phyloP scores from a whole-genome alignment of 2,113 vertebrate species.

The Vanacampus margaritifer region DNA sequence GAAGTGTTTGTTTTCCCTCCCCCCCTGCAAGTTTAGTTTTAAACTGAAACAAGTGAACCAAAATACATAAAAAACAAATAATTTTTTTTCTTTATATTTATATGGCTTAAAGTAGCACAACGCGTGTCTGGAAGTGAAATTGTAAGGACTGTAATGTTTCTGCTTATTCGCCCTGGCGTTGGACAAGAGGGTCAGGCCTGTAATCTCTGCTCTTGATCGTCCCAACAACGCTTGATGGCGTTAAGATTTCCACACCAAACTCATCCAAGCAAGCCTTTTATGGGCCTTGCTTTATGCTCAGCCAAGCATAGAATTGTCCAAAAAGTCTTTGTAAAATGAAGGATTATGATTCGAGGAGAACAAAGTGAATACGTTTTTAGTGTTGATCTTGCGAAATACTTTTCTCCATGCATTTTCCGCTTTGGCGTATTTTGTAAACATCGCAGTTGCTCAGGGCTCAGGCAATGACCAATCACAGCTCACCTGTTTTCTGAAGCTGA shows the following conservation, averaged over 20 bases:
- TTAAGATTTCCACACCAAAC: not conserved
- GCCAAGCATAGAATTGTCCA: conserved; percentile 1
- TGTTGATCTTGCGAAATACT: not conserved
- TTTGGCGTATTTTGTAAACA: not conserved
- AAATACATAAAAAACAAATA: not conserved
- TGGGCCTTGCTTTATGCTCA: not conserved
- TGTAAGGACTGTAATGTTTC: not conserved
- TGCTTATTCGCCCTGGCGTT: not conserved
- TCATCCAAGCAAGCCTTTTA: conserved; percentile 4
- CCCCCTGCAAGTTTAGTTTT: not conserved
- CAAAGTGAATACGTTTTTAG: not conserved
- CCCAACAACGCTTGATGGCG: not conserved
- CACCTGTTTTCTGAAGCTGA: too few species aligned
- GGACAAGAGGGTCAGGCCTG: not conserved
- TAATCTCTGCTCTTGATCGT: conserved; percentile 1
- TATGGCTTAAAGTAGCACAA: not conserved
- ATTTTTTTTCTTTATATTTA: not conserved
- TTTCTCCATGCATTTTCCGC: not conserved
- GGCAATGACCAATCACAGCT: too few species aligned
- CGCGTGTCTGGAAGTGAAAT: not conserved
- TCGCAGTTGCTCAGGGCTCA: too few species aligned
- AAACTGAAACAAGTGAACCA: not conserved
- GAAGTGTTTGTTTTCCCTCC: conserved; percentile 1
- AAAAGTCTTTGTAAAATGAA: not conserved
- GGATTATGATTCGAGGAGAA: not conserved